Conservation (phyloP, 2,797 vertebrate species). For the Danio tinwini region DNA sequence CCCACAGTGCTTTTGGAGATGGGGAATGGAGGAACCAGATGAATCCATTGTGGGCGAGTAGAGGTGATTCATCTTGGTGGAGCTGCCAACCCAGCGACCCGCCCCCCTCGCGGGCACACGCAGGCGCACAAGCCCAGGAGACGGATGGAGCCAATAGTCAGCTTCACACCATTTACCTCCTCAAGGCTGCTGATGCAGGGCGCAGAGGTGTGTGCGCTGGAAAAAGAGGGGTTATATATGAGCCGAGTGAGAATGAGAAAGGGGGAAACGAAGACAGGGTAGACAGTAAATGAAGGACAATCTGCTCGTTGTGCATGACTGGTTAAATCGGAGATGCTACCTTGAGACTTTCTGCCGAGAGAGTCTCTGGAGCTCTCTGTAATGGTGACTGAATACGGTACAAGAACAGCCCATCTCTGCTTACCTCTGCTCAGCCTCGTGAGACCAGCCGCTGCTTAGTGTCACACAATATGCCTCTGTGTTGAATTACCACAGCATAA, state of each 20-base stretch:
- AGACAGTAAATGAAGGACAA: conserved; percentile 76
- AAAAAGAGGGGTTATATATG: conserved; percentile 50
- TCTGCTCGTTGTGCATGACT: conserved; percentile 72
- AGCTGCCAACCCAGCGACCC: conserved; percentile 43
- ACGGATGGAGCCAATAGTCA: conserved; percentile 78
- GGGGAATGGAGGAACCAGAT: conserved; percentile 62
- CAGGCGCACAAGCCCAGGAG: conserved; percentile 53
- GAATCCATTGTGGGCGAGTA: conserved; percentile 74
- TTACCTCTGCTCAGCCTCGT: background rate
- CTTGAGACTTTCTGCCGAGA: conserved; percentile 72
- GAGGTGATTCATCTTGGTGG: conserved; percentile 77
- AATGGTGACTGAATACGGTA: conserved; percentile 70
- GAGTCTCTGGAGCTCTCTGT: conserved; percentile 63
- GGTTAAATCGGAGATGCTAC: conserved; percentile 75
- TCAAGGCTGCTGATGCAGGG: conserved; percentile 75
- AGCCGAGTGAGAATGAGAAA: conserved; percentile 11
- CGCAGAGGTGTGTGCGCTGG: conserved; percentile 62
- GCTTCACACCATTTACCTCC: conserved; percentile 82
- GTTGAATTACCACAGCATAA: conserved; percentile 4
- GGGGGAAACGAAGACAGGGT: conserved; percentile 40
- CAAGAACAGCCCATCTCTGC: conserved; percentile 30
- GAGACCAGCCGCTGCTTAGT: background rate
- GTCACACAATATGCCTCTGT: conserved; percentile 14
- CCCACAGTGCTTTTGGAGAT: conserved; percentile 49
- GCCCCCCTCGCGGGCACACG: conserved; percentile 39